A percentile compares a stretch with the other conserved stretches of the same genome.
Conservation (phyloP, 1,140 invertebrate species). For the Sinonovacula constricta region DNA sequence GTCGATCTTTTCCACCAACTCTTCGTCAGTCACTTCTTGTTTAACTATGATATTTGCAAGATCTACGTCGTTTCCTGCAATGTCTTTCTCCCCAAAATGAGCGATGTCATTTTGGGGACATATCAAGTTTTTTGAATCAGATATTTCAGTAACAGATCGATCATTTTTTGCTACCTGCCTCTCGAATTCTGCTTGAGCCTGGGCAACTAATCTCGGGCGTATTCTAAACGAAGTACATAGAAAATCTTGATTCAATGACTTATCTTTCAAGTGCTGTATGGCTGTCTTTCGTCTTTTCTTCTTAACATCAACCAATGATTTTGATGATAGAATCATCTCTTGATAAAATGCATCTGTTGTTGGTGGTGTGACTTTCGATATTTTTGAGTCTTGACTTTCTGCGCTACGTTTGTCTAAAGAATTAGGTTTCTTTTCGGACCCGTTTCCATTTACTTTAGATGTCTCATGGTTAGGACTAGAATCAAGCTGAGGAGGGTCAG, state of each 20-base stretch:
- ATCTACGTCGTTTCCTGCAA: conserved; percentile 6
- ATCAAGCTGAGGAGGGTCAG: neutral
- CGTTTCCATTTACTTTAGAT: neutral
- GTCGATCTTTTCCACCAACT: conserved; percentile 16
- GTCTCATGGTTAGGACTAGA: neutral
- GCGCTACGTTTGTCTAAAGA: neutral
- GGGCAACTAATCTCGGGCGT: conserved; percentile 48
- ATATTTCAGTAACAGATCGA: conserved; percentile 23
- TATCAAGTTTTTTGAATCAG: conserved; percentile 44
- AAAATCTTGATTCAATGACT: conserved; percentile 63
- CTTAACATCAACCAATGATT: conserved; percentile 66
- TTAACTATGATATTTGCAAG: conserved; percentile 22
- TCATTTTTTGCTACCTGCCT: conserved; percentile 38
- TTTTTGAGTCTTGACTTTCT: neutral
- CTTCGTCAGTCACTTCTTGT: conserved; percentile 20
- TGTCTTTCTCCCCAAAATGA: conserved; percentile 54
- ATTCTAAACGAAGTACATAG: conserved; percentile 72
- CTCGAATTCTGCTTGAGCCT: conserved; percentile 49
- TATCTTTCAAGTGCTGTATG: conserved; percentile 66
- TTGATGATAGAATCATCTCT: conserved; percentile 69
- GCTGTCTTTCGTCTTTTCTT: conserved; percentile 61
- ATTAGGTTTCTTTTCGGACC: neutral
- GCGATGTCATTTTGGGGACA: conserved; percentile 52
- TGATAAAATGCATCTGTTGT: conserved; percentile 64
- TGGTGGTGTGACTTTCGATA: conserved; percentile 45